Conservation (phyloP, 2,888 invertebrate species). For the Clitarchus hookeri region DNA sequence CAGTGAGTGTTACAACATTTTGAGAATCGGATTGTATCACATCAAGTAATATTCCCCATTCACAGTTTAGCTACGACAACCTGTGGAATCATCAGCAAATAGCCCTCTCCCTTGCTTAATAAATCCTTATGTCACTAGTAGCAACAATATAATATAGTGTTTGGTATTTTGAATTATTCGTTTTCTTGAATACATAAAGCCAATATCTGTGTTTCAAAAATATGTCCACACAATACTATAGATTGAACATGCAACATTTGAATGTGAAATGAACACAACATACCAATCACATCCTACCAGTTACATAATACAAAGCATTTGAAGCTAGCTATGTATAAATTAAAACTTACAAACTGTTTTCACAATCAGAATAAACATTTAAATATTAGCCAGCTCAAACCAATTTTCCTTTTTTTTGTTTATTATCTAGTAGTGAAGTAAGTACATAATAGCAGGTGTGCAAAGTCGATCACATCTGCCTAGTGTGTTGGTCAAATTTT, state of each 20-base stretch:
- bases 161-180: neutral
- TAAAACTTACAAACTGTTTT: constrained; percentile 5
- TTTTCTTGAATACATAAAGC: constrained; percentile 7
- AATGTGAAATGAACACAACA: constrained; percentile 9
- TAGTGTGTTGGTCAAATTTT: neutral
- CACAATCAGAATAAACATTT: constrained; percentile 2
- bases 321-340: constrained; percentile 9
- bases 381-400: neutral
- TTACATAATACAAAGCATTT: constrained; percentile 9
- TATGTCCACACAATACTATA: neutral
- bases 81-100: constrained; percentile 2
- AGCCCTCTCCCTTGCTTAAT: constrained; percentile 14
- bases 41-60: constrained; percentile 3
- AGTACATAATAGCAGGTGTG: constrained; percentile 4
- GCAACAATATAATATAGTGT: constrained; percentile 9
- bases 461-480: neutral
- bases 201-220: neutral
- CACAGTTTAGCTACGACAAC: constrained; percentile 14
- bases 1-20: neutral
- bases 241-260: constrained; percentile 14
- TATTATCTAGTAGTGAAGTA: neutral
- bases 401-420: neutral
- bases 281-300: constrained; percentile 3
- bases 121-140: constrained; percentile 9
- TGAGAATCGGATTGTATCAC: neutral